Evolutionary conservation across 2,797 vertebrate genomes (phyloP), one percentile per base, ranked within the genome.

Genomic region (Telmatherina bonti): DNA sequence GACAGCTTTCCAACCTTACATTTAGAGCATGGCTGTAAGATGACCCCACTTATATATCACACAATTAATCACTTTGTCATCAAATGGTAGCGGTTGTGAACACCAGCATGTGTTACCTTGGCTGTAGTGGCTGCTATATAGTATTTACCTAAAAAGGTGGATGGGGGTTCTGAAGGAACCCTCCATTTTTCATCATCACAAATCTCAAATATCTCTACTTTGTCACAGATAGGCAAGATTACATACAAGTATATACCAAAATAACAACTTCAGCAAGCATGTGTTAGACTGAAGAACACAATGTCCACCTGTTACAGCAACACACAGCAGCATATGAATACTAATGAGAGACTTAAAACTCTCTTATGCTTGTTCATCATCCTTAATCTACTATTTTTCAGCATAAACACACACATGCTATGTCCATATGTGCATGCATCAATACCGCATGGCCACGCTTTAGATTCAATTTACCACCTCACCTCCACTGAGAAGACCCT

Each of bases 321-420:
- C 22, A 2, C 7, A 22, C 26, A 61, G 38, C 66, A 62, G 67
- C 66, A 29, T 45, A 38, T 16, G 31, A 79, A 67, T 81, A 65
- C 65, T 49, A 71, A 82, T 33, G 45, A 67, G 29, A n/a, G 8
- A 35, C 43, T 58, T 58, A 30, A 56, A n/a, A 51, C 53, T 26
- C 26, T 60, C 26, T 22, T 47, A 70, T 49, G 62, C 36, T 7
- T 54, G 56, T 36, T 74, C 30, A 70, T 69, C 41, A 13, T 65
- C 76, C 38, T 27, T 58, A 12, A 81, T 67, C 67, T 35, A 68
- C 41, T 74, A 29, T 2, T 41, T 38, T 36, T 16, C 18, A 64
- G 36, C 22, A 41, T 11, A 4, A 24, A 24, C 47, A 24, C 4
- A 5, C 47, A 49, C 47, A 12, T 27, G 26, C 26, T 30, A 49